Conservation (phyloP, 2,888 invertebrate species). For the Hoplodrina blanda region DNA sequence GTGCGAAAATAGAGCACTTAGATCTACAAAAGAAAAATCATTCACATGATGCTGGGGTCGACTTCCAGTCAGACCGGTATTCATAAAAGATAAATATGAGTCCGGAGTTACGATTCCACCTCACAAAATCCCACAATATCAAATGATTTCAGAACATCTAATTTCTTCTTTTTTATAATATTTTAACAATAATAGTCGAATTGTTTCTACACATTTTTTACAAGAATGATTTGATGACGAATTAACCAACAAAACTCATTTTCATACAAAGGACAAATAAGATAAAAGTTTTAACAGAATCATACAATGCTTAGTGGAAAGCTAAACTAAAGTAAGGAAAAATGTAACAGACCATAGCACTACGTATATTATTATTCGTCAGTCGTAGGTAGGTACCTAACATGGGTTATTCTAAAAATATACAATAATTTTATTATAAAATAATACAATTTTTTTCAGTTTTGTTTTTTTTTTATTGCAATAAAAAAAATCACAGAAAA, state of each 20-base stretch:
- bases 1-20: no score
- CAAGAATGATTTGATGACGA: slow-evolving; percentile 11
- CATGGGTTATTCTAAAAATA: slow-evolving; percentile 3
- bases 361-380: background rate
- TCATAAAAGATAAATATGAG: no score
- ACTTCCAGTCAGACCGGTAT: no score
- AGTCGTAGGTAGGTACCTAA: background rate
- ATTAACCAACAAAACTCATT: slow-evolving; percentile 17
- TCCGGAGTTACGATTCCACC: no score
- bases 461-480: slow-evolving; percentile 14
- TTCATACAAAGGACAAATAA: slow-evolving; percentile 31
- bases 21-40: no score
- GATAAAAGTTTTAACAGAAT: slow-evolving; percentile 2
- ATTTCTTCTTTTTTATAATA: no score
- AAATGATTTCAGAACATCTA: no score
- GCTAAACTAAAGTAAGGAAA: background rate
- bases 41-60: no score
- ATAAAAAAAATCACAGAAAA: background rate
- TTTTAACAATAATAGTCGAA: background rate
- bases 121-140: no score
- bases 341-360: slow-evolving; percentile 1
- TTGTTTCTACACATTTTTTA: no score
- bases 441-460: slow-evolving; percentile 22
- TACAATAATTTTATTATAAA: background rate
- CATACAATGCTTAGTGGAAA: background rate